These are phyloP conservation scores for Onychostoma macrolepis DNA, from an alignment of 2,113 vertebrate genomes.

Conservation along the genomic window DNA sequence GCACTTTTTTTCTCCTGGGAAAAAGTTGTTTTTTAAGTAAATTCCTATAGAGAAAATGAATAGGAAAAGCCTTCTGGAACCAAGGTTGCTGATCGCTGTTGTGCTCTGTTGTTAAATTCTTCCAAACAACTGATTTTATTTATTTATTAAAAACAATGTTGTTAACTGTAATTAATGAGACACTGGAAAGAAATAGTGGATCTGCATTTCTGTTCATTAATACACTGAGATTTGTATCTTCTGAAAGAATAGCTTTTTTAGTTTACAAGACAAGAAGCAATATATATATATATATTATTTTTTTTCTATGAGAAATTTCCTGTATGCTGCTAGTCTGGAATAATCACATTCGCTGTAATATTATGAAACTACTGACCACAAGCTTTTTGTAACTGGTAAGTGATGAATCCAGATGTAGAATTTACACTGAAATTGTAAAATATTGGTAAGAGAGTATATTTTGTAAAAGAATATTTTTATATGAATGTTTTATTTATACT, in stretches of 20 bases:
- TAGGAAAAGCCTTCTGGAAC: not conserved
- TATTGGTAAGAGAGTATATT: slow-evolving; percentile 92
- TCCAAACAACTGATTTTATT: slow-evolving; percentile 15
- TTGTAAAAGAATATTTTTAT: slow-evolving; percentile 99
- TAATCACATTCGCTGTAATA: slow-evolving; percentile 72
- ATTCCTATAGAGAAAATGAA: no score
- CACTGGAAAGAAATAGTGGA: not conserved
- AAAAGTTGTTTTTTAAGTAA: no score
- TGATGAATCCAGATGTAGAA: slow-evolving; percentile 79
- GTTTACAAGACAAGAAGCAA: slow-evolving; percentile 1
- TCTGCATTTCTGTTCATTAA: not conserved
- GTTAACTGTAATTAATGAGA: not conserved
- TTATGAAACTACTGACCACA: slow-evolving; percentile 69
- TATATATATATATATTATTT: no score
- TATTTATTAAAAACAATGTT: slow-evolving; percentile 6
- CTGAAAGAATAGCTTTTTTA: slow-evolving; percentile 14
- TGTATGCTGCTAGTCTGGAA: slow-evolving; percentile 96
- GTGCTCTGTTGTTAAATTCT: slow-evolving; percentile 1
- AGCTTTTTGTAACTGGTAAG: slow-evolving; percentile 66
- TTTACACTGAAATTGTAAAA: slow-evolving; percentile 80
- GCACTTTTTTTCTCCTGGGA: no score
- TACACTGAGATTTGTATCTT: not conserved
- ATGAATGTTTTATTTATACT: slow-evolving; percentile 98
- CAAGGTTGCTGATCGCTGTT: not conserved
- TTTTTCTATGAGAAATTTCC: slow-evolving; percentile 64